Conservation (phyloP, 1,140 invertebrate genomes). For the Microplitis demolitor region DNA sequence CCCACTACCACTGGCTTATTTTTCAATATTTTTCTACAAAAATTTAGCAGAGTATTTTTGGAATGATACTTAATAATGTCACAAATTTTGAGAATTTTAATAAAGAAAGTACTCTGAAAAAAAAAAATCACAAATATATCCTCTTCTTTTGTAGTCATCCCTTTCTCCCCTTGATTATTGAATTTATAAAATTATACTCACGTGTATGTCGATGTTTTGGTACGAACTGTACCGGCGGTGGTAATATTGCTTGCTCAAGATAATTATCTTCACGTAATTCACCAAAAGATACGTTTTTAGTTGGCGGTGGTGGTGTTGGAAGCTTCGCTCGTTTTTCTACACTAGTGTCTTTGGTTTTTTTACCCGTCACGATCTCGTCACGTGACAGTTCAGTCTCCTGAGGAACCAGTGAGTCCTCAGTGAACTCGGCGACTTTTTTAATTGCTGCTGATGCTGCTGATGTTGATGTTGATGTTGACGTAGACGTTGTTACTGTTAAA, state of each 20-base stretch:
- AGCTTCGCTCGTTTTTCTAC: constrained; percentile 43
- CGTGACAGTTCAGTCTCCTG: constrained; percentile 46
- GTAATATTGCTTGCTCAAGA: constrained; percentile 51
- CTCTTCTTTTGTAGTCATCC: background rate
- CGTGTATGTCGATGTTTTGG: constrained; percentile 53
- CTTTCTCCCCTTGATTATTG: background rate
- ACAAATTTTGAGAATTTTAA: no score
- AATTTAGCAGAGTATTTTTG: no score
- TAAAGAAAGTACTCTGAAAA: no score
- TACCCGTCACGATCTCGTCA: constrained; percentile 16
- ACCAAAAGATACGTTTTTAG: constrained; percentile 60
- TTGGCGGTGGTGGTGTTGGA: constrained; percentile 51
- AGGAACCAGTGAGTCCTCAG: constrained; percentile 43
- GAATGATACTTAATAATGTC: no score
- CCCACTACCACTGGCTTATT: no score
- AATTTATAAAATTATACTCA: constrained; percentile 27
- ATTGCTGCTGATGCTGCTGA: no score
- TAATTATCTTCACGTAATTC: constrained; percentile 51
- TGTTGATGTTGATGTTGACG: no score
- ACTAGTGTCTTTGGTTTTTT: constrained; percentile 28
- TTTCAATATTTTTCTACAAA: no score
- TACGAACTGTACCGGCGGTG: constrained; percentile 55
- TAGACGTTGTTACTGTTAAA: no score
- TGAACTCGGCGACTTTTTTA: no score
- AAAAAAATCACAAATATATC: no score